phyloP scores from a whole-genome alignment of 1,140 invertebrate species.

The Aradophagus sp. region DNA sequence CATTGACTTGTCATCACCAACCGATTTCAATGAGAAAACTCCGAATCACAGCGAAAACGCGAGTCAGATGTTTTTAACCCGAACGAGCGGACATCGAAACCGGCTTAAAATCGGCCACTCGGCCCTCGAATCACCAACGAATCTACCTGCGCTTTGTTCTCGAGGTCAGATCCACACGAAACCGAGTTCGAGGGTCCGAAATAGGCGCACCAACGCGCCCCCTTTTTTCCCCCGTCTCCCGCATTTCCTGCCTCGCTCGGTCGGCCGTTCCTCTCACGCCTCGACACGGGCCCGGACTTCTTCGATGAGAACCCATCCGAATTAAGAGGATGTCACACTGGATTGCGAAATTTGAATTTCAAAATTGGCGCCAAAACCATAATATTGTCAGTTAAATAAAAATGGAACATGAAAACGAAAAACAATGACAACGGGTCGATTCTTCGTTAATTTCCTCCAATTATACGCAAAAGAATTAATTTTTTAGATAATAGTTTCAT shows the following conservation, averaged over 20 bases:
- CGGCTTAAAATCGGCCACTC: constrained; percentile 21
- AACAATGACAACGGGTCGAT: no score
- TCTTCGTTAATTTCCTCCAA: no score
- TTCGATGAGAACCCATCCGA: constrained; percentile 63
- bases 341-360: no score
- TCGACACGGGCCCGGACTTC: constrained; percentile 12
- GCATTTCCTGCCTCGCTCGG: background rate
- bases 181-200: constrained; percentile 54
- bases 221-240: constrained; percentile 4
- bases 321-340: no score
- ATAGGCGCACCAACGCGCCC: constrained; percentile 50
- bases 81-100: constrained; percentile 23
- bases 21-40: no score
- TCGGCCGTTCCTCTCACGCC: no score
- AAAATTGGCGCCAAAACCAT: no score
- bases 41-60: background rate
- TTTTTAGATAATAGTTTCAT: no score
- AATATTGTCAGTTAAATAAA: no score
- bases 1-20: no score
- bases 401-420: no score
- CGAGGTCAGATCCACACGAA: constrained; percentile 50
- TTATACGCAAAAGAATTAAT: no score
- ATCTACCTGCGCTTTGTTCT: constrained; percentile 43
- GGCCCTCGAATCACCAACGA: constrained; percentile 31
- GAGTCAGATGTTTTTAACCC: constrained; percentile 25